phyloP scores from a whole-genome alignment of 2,888 invertebrate species.

The Ischnura elegans region DNA sequence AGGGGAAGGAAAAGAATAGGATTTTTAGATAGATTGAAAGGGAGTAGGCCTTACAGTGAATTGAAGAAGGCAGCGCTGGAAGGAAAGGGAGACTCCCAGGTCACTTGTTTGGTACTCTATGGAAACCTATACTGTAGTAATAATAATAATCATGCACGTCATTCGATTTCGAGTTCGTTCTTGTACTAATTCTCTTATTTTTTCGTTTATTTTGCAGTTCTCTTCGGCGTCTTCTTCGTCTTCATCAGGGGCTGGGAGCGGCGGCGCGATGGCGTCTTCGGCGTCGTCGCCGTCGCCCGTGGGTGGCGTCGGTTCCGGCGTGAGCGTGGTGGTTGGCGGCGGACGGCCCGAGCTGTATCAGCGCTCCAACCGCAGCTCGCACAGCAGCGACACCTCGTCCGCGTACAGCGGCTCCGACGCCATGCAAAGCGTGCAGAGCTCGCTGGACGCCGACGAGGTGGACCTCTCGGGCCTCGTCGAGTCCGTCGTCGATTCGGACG shows the following conservation, averaged over 20 bases:
- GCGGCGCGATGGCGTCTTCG: slow-evolving; percentile 75
- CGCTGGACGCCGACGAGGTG: slow-evolving; percentile 89
- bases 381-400: slow-evolving; percentile 96
- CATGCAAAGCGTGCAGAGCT: slow-evolving; percentile 95
- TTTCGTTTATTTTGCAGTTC: not conserved
- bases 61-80: no score
- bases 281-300: slow-evolving; percentile 76
- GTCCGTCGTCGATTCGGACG: slow-evolving; percentile 97
- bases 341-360: slow-evolving; percentile 88
- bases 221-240: slow-evolving; percentile 28
- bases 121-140: no score
- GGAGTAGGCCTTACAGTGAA: no score
- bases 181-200: no score
- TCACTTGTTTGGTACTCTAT: no score
- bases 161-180: no score
- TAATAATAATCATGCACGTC: no score
- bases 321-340: slow-evolving; percentile 70
- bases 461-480: slow-evolving; percentile 97
- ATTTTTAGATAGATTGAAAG: no score
- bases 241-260: slow-evolving; percentile 71
- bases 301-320: slow-evolving; percentile 77
- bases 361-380: slow-evolving; percentile 90
- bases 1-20: no score
- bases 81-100: no score
- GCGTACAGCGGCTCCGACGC: slow-evolving; percentile 98